Evolutionary conservation across 2,888 invertebrate genomes (phyloP).

Genomic region (Aplocera efformata): DNA sequence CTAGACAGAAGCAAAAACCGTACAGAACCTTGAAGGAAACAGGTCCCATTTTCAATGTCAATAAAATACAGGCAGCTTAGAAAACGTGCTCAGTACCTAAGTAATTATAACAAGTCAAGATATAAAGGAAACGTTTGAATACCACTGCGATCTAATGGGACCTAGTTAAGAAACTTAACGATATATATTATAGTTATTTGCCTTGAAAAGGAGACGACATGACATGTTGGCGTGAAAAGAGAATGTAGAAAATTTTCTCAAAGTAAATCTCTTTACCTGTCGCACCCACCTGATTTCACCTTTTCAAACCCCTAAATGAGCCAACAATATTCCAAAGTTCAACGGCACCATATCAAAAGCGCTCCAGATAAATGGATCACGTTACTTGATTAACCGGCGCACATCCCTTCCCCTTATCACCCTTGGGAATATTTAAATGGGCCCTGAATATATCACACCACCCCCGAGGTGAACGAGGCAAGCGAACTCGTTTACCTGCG

Average conservation of each 20-base stretch:
- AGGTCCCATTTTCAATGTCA: constrained; percentile 29
- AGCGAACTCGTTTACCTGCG: constrained; percentile 64
- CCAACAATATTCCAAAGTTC: constrained; percentile 72
- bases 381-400: constrained; percentile 79
- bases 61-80: constrained; percentile 25
- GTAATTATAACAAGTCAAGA: constrained; percentile 26
- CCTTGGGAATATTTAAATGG: constrained; percentile 79
- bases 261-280: constrained; percentile 7
- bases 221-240: constrained; percentile 5
- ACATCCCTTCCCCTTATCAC: constrained; percentile 76
- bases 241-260: neutral
- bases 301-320: constrained; percentile 56
- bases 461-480: constrained; percentile 60
- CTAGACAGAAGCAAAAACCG: constrained; percentile 20
- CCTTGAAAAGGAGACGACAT: constrained; percentile 9
- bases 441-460: constrained; percentile 75
- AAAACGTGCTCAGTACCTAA: constrained; percentile 25
- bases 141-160: constrained; percentile 16
- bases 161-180: constrained; percentile 16
- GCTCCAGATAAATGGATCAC: constrained; percentile 79
- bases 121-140: constrained; percentile 28
- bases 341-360: constrained; percentile 73
- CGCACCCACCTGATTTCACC: constrained; percentile 7
- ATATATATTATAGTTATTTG: constrained; percentile 11
- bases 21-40: constrained; percentile 26